Evolutionary conservation across 2,888 invertebrate genomes (phyloP).

Genomic region (Calameuta idolon): DNA sequence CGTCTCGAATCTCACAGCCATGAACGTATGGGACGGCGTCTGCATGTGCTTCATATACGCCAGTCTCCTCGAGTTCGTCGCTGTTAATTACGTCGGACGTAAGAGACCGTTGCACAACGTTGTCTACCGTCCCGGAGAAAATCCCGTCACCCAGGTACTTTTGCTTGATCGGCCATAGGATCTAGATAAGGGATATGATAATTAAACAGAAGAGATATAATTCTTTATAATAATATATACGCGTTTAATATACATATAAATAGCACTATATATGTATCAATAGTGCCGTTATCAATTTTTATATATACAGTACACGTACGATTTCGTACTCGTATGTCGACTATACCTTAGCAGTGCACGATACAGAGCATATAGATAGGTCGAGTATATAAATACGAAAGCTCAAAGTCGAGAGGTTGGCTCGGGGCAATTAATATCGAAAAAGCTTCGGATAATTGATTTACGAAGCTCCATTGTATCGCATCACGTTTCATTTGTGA

Average conservation of each 20-base stretch:
- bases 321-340: background rate
- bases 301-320: background rate
- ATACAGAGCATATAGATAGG: background rate
- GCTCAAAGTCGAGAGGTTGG: background rate
- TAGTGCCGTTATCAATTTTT: background rate
- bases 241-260: background rate
- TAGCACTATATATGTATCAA: background rate
- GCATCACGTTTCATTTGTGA: slow-evolving; percentile 41
- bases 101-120: slow-evolving; percentile 91
- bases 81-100: slow-evolving; percentile 94
- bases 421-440: background rate
- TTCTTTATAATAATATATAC: background rate
- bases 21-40: slow-evolving; percentile 98
- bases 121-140: slow-evolving; percentile 89
- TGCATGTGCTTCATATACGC: slow-evolving; percentile 98
- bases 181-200: background rate
- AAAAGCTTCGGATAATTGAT: background rate
- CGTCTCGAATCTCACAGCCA: slow-evolving; percentile 92
- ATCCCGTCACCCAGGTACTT: slow-evolving; percentile 89
- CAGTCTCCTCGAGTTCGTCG: slow-evolving; percentile 92
- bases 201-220: background rate
- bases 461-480: slow-evolving; percentile 18
- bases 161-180: slow-evolving; percentile 29
- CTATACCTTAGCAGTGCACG: background rate
- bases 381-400: background rate